Base-by-base conservation (phyloP, 2,797 vertebrate species). In the Mormyrops attenuatus region DNA sequence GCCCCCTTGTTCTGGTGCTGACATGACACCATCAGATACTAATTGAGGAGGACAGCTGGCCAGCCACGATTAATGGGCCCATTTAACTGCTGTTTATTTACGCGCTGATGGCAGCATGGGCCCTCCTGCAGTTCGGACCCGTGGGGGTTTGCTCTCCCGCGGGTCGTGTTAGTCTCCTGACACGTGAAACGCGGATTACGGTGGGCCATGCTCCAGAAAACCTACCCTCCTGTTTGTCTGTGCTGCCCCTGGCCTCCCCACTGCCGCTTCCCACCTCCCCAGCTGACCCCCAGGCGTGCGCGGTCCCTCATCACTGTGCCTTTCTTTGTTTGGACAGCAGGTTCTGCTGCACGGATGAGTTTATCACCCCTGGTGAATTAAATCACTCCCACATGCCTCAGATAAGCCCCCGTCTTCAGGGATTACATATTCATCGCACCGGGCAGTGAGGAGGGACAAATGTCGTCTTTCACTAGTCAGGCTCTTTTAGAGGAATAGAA, bases 1-100 rank as follows among this genome's bases (percentile, higher is more conserved):
- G 77, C 77, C 77, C 38, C 77, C 77, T 82, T 22, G 53, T 38
- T 41, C 30, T 20, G 3, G 11, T 60, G 53, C 30, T 17, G 13
- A 38, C 8, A 1, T 34, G 52, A 87, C 47, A 87, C 22, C 15
- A 17, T 55, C 85, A 55, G 52, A 53, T 63, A 73, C 69, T 73
- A 85, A 53, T 60, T 44, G n/a, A 69, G 80, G 44, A 20, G 85
- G 60, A 38, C 52, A 88, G 85, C 50, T 88, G 44, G 60, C 52
- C 66, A 88, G 88, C 90, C 22, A 15, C 44, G 11, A 91, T 90
- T 92, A 91, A 90, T 90, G 91, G 89, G 69, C 86, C 87, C 89
- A 87, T 90, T 91, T 88, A 91, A 91, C 86, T 82, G 63, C 38
- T 92, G 91, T 94, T 94, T 94, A 92, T 94, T 93, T 92, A 88